Evolutionary conservation across 1,140 invertebrate species (phyloP), one percentile per base, ranked within the genome.

Genomic region (Brachystomella parvula): DNA sequence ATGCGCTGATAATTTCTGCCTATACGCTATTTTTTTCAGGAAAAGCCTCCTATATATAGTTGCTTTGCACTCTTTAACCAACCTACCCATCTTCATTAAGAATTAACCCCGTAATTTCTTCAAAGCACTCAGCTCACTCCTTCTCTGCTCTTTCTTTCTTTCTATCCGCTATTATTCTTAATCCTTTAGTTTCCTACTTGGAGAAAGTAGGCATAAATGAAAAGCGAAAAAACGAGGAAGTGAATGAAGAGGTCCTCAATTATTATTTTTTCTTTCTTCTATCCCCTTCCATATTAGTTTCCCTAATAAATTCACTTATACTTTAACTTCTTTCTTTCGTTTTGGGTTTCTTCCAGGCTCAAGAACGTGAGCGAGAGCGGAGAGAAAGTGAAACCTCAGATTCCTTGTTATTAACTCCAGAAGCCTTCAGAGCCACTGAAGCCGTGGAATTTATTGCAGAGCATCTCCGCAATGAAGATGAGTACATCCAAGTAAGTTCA

Each of bases 381-480:
- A 81, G 90, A 66, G 92, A 93, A 76, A 93, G 90, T 47, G 92
- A 94, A 76, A 92, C 89, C 74, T 92, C 90, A 0, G 91, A 95
- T 76, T 91, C 90, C 1, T 83, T 94, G 29, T 82, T 93, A 30
- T 81, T 96, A 17, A 92, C 91, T 30, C 90, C 92, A 0, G 94
- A 96, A 78, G 92, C 94, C 0, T 89, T 87, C 70, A 91, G 67
- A 80, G 94, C 94, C 21, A 96, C 95, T 9, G 94, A 98, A 78
- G 94, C 94, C 1, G 94, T 98, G 0, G 92, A 95, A 76, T 98
- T 97, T 78, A 98, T 98, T 69, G 95, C 95, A 28, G 94, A 98
- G 79, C 94, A 98, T 83, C 83, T 98, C 65, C 86, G 94, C 72
- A 94, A 94, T 77, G 94, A 96, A 80, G 93, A 96, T 82, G 87